phyloP scores from a whole-genome alignment of 2,888 invertebrate species.

The Pseudococcus jackbeardsleyi region DNA sequence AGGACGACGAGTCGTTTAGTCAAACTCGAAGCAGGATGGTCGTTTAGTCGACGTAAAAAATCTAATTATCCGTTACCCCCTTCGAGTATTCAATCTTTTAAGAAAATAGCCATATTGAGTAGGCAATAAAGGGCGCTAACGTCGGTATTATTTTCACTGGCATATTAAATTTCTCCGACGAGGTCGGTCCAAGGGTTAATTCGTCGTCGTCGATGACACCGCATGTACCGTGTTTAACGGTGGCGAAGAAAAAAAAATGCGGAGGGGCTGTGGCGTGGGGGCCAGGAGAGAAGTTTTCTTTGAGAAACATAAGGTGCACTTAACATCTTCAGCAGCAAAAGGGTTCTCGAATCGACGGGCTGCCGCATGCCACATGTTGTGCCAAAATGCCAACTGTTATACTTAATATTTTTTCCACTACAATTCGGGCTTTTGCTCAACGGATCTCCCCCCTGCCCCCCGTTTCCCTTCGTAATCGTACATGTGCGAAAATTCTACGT shows the following conservation, averaged over 20 bases:
- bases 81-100: neutral
- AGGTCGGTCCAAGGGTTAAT: constrained; percentile 7
- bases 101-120: constrained; percentile 28
- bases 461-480: too few species aligned
- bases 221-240: constrained; percentile 1
- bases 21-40: neutral
- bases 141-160: neutral
- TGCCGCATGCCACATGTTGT: constrained; percentile 57
- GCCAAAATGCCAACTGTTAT: constrained; percentile 48
- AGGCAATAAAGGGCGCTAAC: constrained; percentile 15
- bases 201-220: constrained; percentile 1
- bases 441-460: neutral
- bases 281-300: constrained; percentile 42
- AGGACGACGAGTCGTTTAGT: neutral
- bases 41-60: constrained; percentile 13
- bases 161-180: neutral
- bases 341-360: constrained; percentile 44
- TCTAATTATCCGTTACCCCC: neutral
- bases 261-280: neutral
- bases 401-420: neutral
- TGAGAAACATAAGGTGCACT: constrained; percentile 57
- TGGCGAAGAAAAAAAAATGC: neutral
- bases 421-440: neutral
- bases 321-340: constrained; percentile 39
- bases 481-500: too few species aligned